Evolutionary conservation across 2,797 vertebrate species (phyloP).

Genomic region (Brachymystax lenok): DNA sequence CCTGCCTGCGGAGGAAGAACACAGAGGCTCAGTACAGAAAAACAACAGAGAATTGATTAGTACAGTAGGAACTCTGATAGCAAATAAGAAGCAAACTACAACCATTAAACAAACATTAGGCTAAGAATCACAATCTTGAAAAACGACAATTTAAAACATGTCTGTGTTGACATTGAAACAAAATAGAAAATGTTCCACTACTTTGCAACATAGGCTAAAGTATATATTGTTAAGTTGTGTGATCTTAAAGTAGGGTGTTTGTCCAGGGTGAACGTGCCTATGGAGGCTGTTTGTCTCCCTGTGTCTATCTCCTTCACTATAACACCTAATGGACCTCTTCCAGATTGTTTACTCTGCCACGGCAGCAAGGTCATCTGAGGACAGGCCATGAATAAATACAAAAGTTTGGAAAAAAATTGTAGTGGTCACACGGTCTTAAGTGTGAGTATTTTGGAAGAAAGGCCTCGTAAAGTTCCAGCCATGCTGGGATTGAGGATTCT

Average conservation of each 20-base stretch:
- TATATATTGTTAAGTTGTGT: neutral
- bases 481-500: constrained; percentile 77
- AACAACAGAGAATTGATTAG: neutral
- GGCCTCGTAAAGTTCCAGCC: constrained; percentile 75
- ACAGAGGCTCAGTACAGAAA: constrained; percentile 29
- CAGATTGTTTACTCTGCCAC: constrained; percentile 2
- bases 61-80: neutral
- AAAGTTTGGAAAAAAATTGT: constrained; percentile 60
- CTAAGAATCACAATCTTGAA: neutral
- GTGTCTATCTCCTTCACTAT: constrained; percentile 25
- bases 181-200: too few species aligned
- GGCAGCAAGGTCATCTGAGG: constrained; percentile 47
- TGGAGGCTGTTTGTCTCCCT: constrained; percentile 35
- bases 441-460: constrained; percentile 57
- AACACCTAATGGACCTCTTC: constrained; percentile 31
- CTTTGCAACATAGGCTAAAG: neutral
- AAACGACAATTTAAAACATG: neutral
- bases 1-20: constrained; percentile 81
- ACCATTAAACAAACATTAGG: too few species aligned
- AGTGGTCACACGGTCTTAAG: constrained; percentile 60
- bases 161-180: neutral
- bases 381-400: constrained; percentile 61
- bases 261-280: neutral
- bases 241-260: neutral
- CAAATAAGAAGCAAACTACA: too few species aligned